A percentile compares a stretch with the other conserved stretches of the same genome.
These are phyloP conservation scores for Sipha maydis DNA, from an alignment of 2,888 invertebrate species.

Conservation along the genomic window DNA sequence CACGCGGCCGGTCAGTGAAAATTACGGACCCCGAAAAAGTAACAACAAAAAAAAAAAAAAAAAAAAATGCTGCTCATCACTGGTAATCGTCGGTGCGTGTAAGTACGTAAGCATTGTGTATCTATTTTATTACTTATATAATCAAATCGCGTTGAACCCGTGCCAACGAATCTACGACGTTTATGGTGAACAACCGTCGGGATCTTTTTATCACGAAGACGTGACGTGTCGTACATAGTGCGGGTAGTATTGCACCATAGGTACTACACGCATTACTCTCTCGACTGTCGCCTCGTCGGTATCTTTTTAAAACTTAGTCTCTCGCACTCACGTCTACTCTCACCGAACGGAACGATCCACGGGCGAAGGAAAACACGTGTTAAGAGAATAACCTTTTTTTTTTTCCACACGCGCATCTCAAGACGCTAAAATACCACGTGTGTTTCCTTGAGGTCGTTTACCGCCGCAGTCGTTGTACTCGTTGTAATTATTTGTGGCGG, in stretches of 20 bases:
- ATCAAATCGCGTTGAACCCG: conserved; percentile 7
- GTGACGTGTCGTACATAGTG: background rate
- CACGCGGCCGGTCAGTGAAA: background rate
- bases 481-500: background rate
- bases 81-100: too few relatives aligned
- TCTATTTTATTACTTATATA: too few relatives aligned
- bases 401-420: background rate
- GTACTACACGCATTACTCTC: background rate
- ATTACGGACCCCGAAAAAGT: background rate
- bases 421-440: conserved; percentile 26
- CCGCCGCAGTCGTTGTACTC: conserved; percentile 17
- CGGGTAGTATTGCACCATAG: background rate
- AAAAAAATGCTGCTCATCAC: background rate
- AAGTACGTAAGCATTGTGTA: too few relatives aligned
- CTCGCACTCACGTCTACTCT: background rate
- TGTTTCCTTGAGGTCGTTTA: conserved; percentile 45
- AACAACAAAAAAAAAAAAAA: background rate
- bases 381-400: background rate
- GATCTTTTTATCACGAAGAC: background rate
- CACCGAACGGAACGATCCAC: background rate
- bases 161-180: background rate
- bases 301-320: background rate
- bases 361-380: background rate
- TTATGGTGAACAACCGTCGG: conserved; percentile 14
- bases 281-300: background rate